phyloP scores from a whole-genome alignment of 2,888 invertebrate species.

The Thymelicus acteon region DNA sequence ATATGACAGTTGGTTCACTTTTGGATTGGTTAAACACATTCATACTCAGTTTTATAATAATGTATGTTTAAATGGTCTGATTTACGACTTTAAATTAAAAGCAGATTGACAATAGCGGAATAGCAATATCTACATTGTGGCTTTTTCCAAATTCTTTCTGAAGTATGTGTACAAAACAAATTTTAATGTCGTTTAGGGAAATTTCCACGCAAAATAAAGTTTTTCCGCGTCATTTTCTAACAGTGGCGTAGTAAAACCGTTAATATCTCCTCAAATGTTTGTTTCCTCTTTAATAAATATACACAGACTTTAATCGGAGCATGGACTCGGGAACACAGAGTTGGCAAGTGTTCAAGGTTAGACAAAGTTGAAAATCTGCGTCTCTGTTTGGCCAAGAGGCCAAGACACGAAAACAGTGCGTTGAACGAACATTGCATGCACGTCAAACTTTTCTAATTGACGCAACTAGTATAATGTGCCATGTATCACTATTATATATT shows the following conservation, averaged over 20 bases:
- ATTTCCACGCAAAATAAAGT: slow-evolving; percentile 1
- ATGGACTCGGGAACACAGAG: slow-evolving; percentile 60
- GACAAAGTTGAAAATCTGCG: slow-evolving; percentile 69
- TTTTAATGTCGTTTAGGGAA: neutral
- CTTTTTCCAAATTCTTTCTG: neutral
- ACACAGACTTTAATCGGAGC: slow-evolving; percentile 59
- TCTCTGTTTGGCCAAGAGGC: slow-evolving; percentile 79
- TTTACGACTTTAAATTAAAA: too few relatives aligned
- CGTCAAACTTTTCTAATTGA: slow-evolving; percentile 64
- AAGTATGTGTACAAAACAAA: neutral
- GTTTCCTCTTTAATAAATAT: slow-evolving; percentile 61
- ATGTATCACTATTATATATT: slow-evolving; percentile 32
- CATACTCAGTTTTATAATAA: too few relatives aligned
- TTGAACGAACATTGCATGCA: slow-evolving; percentile 57
- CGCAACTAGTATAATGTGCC: slow-evolving; percentile 51
- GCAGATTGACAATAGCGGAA: too few relatives aligned
- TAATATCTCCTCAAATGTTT: slow-evolving; percentile 49
- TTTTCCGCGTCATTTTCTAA: slow-evolving; percentile 11
- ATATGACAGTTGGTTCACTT: too few relatives aligned
- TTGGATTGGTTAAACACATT: too few relatives aligned
- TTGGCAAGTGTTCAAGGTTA: slow-evolving; percentile 83
- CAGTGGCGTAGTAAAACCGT: slow-evolving; percentile 18
- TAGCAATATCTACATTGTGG: neutral
- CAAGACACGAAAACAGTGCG: slow-evolving; percentile 62
- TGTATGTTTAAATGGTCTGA: too few relatives aligned